Percentiles rank a stretch among this genome's conserved stretches.
These are phyloP conservation scores for Spermophilus dauricus DNA, from an alignment of 2,113 vertebrate species.

Conservation along the genomic window DNA sequence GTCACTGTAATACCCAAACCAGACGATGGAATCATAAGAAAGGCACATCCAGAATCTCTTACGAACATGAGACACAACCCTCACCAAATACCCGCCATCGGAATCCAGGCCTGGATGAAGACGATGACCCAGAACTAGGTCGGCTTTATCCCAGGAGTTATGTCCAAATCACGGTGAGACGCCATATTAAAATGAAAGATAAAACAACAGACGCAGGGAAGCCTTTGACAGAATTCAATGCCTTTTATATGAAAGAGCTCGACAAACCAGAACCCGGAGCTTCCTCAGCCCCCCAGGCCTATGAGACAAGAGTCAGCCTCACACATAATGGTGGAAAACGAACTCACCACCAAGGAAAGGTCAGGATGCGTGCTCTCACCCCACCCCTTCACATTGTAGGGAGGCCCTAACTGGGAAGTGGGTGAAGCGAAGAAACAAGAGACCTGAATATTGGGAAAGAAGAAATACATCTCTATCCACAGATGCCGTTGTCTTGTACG, in stretches of 20 bases:
- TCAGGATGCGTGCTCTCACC: not conserved
- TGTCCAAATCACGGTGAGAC: not conserved
- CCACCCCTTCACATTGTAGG: not conserved
- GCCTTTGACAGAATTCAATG: not conserved
- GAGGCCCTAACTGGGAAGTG: not conserved
- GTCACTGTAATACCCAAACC: not conserved
- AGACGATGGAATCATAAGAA: not conserved
- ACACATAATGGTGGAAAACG: not conserved
- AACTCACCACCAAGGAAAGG: not conserved
- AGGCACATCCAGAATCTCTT: not conserved
- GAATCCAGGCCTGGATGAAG: not conserved
- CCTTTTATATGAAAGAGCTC: not conserved
- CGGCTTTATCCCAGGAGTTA: not conserved
- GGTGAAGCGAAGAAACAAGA: not conserved
- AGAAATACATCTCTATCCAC: not conserved
- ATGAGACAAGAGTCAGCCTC: too few relatives aligned
- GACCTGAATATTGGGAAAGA: not conserved
- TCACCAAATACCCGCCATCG: not conserved
- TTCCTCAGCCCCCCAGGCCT: not conserved
- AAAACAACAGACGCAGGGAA: not conserved
- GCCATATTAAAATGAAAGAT: not conserved
- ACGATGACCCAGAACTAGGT: too few relatives aligned
- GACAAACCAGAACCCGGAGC: too few relatives aligned
- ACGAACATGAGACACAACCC: not conserved
- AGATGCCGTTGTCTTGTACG: too few relatives aligned